Evolutionary conservation across 2,113 vertebrate species (phyloP).

Genomic region (Halcyon malimbica): DNA sequence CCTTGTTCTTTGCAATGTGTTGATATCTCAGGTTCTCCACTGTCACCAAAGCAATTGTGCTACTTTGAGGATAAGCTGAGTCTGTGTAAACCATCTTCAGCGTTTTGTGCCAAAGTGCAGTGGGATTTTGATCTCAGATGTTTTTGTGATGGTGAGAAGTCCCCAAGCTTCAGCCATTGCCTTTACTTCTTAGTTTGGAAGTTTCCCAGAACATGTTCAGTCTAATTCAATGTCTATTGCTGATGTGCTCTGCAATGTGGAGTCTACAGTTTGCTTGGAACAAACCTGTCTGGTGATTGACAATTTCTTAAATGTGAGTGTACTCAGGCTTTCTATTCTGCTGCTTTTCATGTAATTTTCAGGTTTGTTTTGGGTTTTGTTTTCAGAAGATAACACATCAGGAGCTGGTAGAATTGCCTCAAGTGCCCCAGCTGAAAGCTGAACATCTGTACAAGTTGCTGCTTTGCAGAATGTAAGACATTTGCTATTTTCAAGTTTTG

Average conservation of each 20-base stretch:
- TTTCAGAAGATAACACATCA: neutral
- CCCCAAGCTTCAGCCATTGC: neutral
- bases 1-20: conserved; percentile 43
- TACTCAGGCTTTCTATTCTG: neutral
- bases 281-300: neutral
- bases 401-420: neutral
- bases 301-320: neutral
- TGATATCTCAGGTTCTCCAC: conserved; percentile 47
- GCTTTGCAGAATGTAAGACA: neutral
- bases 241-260: neutral
- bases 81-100: conserved; percentile 48
- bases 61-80: conserved; percentile 51
- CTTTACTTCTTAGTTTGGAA: neutral
- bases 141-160: conserved; percentile 16
- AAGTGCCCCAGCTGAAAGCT: neutral
- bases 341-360: neutral
- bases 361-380: neutral
- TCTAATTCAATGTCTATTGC: neutral
- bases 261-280: neutral
- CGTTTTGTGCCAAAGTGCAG: neutral
- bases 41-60: conserved; percentile 50
- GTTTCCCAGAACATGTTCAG: neutral
- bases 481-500: neutral
- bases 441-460: neutral
- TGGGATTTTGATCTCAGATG: conserved; percentile 35